Base-by-base conservation (phyloP, 2,797 vertebrate genomes). In the Chelonia mydas region DNA sequence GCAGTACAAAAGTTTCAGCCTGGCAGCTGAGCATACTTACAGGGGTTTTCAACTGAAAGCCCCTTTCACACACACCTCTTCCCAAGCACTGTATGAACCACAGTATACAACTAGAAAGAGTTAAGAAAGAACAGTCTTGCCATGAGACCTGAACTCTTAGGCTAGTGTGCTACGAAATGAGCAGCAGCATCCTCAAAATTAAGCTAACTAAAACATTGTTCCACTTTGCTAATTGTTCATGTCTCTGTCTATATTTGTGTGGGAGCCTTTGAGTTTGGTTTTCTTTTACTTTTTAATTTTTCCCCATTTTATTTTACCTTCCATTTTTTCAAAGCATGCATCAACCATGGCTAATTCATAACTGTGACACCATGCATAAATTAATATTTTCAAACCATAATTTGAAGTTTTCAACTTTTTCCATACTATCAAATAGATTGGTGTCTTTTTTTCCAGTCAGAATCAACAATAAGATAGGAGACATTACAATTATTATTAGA, bases 361-460 rank as follows among this genome's bases (percentile, higher is more conserved):
- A 2, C 28, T 25, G 72, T 5, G 65, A 37, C n/a, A 68, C n/a
- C n/a, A 61, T 3, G 7, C 16, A 31, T 0, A 0, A 5, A 88
- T 65, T 21, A 87, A 41, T 0, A 0, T 84, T 91, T 93, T 50
- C 45, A 61, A 0, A 90, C 45, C 27, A 47, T 7, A 77, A 49
- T 49, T 28, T 16, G 74, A 77, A 90, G 54, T 1, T 4, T 4
- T 53, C 37, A 84, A 23, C 84, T 9, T 12, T 83, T 45, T 7
- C 31, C 28, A 81, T 0, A 2, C 16, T 61, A 33, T 25, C 15
- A 90, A 55, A 37, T 83, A 68, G 37, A 25, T 27, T 89, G 55
- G n/a, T 79, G 16, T 76, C 83, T 55, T 47, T 21, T 77, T 2
- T 89, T 45, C 68, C 74, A 28, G 16, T 19, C 54, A 55, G 87